phyloP scores from a whole-genome alignment of 2,888 invertebrate genomes.

The Eupithecia tripunctaria region DNA sequence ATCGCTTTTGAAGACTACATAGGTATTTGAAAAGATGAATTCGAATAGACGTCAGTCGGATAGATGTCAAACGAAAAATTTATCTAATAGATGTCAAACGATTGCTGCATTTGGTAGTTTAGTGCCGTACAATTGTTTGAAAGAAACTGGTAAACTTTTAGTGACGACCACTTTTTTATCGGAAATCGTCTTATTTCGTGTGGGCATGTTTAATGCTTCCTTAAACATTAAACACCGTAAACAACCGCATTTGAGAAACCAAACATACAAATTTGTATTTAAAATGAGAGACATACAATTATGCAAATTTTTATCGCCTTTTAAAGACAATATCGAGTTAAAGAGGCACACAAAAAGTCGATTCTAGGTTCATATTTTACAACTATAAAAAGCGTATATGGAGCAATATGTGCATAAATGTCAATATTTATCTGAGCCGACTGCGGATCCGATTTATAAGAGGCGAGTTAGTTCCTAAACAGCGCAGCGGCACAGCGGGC shows the following conservation, averaged over 20 bases:
- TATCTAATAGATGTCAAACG: not conserved
- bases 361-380: conserved; percentile 81
- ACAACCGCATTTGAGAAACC: conserved; percentile 65
- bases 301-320: conserved; percentile 79
- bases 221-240: conserved; percentile 64
- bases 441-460: conserved; percentile 67
- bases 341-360: conserved; percentile 65
- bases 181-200: conserved; percentile 39
- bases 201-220: conserved; percentile 56
- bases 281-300: conserved; percentile 76
- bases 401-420: conserved; percentile 84
- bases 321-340: conserved; percentile 72
- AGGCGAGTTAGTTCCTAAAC: conserved; percentile 67
- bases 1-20: conserved; percentile 18
- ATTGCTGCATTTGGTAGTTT: not conserved
- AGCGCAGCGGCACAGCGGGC: conserved; percentile 74
- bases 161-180: conserved; percentile 15
- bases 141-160: not conserved
- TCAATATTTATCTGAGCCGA: conserved; percentile 74
- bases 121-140: too few relatives aligned
- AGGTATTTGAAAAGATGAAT: not conserved
- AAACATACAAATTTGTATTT: conserved; percentile 73
- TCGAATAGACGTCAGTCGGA: not conserved
- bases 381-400: conserved; percentile 82
- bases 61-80: not conserved